Evolutionary conservation across 2,888 invertebrate species (phyloP).

Genomic region (Sesia apiformis): DNA sequence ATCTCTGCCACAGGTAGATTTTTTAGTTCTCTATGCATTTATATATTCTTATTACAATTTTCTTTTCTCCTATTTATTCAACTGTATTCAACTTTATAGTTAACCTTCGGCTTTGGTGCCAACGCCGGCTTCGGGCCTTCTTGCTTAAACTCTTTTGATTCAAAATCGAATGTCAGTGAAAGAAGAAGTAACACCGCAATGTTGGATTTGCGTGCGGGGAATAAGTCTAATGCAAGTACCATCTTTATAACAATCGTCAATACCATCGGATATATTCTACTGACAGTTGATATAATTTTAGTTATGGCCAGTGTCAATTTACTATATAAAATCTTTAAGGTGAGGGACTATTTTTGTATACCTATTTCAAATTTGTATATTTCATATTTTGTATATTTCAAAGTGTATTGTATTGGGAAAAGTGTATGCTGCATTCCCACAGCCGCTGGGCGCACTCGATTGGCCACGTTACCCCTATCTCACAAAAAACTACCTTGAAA

Average conservation of each 20-base stretch:
- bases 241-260: conserved; percentile 17
- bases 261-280: conserved; percentile 33
- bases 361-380: not conserved
- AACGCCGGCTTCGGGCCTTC: conserved; percentile 40
- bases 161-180: not conserved
- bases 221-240: conserved; percentile 1
- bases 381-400: no score
- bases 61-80: no score
- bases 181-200: not conserved
- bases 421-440: no score
- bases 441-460: no score
- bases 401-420: no score
- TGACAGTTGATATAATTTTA: conserved; percentile 26
- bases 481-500: no score
- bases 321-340: conserved; percentile 29
- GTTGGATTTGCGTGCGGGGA: not conserved
- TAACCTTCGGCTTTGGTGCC: conserved; percentile 47
- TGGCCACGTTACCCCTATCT: no score
- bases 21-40: no score
- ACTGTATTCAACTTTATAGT: conserved; percentile 18
- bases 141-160: conserved; percentile 15
- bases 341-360: conserved; percentile 10
- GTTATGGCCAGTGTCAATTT: conserved; percentile 25
- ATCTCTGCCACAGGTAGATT: no score
- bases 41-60: no score